Percentiles rank a stretch among this genome's conserved stretches.
Evolutionary conservation across 2,113 vertebrate species (phyloP).

Genomic region (Bubo bubo): DNA sequence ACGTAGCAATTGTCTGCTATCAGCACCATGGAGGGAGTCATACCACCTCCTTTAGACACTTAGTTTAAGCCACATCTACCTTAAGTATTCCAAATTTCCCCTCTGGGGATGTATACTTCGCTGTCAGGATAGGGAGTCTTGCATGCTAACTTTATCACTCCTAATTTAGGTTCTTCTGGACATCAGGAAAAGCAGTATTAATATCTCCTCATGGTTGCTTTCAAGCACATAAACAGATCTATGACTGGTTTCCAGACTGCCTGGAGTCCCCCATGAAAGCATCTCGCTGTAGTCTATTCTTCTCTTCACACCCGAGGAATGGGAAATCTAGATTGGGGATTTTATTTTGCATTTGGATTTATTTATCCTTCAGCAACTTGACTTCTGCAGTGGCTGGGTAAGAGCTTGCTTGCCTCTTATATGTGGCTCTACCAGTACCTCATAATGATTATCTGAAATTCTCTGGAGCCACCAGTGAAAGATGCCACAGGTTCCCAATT

Average conservation of each 20-base stretch:
- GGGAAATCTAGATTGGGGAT: background rate
- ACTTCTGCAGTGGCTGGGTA: background rate
- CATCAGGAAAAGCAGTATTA: background rate
- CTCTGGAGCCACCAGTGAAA: background rate
- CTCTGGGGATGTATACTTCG: background rate
- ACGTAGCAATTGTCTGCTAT: accelerated
- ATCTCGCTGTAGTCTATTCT: background rate
- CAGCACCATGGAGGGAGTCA: background rate
- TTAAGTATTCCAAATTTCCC: background rate
- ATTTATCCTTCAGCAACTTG: background rate
- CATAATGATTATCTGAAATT: background rate
- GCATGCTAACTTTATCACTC: background rate
- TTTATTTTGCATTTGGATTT: background rate
- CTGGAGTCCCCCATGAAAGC: background rate
- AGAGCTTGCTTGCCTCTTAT: background rate
- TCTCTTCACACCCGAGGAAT: background rate
- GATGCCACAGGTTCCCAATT: background rate
- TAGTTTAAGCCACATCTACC: background rate
- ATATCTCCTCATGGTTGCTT: background rate
- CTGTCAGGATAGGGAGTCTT: background rate
- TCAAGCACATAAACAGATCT: background rate
- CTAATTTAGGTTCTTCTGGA: background rate
- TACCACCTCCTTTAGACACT: background rate
- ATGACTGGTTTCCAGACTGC: background rate
- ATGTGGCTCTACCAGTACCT: background rate